Evolutionary conservation across 2,797 vertebrate genomes (phyloP).

Genomic region (Micropoecilia bifurca): DNA sequence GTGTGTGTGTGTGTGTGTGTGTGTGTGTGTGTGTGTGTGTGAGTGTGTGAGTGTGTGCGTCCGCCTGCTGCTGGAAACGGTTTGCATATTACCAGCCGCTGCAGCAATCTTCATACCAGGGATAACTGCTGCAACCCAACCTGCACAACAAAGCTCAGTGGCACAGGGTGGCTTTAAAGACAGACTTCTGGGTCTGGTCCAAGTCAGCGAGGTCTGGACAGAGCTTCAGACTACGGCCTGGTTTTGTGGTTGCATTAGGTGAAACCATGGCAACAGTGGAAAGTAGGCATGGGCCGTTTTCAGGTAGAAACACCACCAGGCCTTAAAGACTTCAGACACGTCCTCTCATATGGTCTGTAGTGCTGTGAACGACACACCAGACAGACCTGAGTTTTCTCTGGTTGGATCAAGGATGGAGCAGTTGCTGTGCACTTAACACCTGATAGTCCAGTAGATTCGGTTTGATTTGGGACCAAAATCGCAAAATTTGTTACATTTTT

Average conservation of each 20-base stretch:
- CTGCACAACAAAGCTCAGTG: conserved; percentile 29
- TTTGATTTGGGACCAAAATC: no score
- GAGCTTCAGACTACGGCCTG: background rate
- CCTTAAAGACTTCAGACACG: background rate
- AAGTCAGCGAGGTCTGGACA: background rate
- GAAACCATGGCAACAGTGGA: background rate
- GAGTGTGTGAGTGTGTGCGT: background rate
- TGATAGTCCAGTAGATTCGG: no score
- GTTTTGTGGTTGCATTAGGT: background rate
- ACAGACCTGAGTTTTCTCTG: background rate
- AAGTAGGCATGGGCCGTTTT: background rate
- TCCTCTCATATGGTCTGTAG: background rate
- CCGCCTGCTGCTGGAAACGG: conserved; percentile 12
- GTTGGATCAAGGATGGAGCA: background rate
- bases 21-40: no score
- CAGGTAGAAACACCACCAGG: background rate
- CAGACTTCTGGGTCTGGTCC: conserved; percentile 1
- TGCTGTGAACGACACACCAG: background rate
- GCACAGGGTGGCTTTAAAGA: conserved; percentile 13
- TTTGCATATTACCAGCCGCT: conserved; percentile 15
- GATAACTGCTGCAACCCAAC: conserved; percentile 50
- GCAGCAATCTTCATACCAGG: conserved; percentile 31
- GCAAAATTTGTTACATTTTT: no score
- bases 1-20: no score
- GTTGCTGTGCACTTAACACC: background rate